Percentiles rank a stretch among this genome's conserved stretches.
phyloP scores from a whole-genome alignment of 2,888 invertebrate species.

The Amiota minor region DNA sequence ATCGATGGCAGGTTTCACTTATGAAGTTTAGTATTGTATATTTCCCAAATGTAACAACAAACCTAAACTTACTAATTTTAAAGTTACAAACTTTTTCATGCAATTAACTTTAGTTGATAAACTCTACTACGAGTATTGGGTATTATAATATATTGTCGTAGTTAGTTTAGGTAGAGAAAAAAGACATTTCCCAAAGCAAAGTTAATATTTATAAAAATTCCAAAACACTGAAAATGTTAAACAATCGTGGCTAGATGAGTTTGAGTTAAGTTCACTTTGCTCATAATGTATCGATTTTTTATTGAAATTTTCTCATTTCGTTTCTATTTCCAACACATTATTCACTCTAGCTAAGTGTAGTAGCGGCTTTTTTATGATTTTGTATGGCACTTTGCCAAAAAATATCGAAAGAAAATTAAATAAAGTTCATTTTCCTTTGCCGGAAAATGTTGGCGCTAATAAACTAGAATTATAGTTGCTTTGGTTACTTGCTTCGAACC shows the following conservation, averaged over 20 bases:
- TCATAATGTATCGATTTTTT: conserved; percentile 30
- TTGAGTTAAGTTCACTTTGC: neutral
- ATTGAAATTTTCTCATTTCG: conserved; percentile 12
- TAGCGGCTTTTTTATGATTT: neutral
- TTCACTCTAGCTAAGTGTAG: conserved; percentile 35
- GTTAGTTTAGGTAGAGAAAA: neutral
- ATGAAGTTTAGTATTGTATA: neutral
- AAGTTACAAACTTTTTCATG: conserved; percentile 30
- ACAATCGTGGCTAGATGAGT: neutral
- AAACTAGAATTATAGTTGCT: conserved; percentile 44
- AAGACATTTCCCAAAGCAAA: no score
- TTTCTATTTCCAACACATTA: conserved; percentile 37
- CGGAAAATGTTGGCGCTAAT: conserved; percentile 41
- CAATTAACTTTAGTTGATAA: conserved; percentile 53
- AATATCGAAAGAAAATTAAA: conserved; percentile 1
- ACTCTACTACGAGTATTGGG: neutral
- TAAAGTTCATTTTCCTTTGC: conserved; percentile 15
- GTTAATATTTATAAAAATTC: neutral
- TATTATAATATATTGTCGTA: neutral
- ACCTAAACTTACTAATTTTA: neutral
- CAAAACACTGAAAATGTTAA: neutral
- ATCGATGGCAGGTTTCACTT: conserved; percentile 8
- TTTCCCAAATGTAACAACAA: no score
- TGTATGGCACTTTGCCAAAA: conserved; percentile 36
- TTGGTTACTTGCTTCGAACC: neutral